Base-by-base conservation (phyloP, 2,888 invertebrate genomes). In the Eupithecia pulchellata region DNA sequence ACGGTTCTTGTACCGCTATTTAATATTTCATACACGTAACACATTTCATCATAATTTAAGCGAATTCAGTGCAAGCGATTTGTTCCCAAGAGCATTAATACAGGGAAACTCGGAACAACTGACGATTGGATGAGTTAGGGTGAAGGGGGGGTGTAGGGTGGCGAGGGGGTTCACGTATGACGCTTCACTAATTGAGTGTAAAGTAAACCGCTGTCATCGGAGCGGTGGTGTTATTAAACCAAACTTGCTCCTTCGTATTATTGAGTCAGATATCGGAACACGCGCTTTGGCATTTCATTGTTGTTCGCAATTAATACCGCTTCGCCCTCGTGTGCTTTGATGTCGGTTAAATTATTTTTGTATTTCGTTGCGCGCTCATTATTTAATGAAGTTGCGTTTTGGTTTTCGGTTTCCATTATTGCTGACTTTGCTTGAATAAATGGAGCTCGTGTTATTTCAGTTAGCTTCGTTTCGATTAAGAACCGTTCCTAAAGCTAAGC, bases 171-270 rank as follows among this genome's bases (percentile, higher is more conserved):
- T 80, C 82, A 82, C 84, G 83, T 86, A 85, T 84, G 84, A 83
- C 79, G 84, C 81, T 82, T 78, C 84, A 82, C 86, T 88, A 88
- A 88, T 88, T 88, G 87, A 88, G 87, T 88, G 88, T 87, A 86
- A 86, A 88, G 84, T 84, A 87, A 87, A 86, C 87, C 87, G 81
- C 84, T 84, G 85, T 85, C 85, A 86, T 84, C 82, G 82, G 83
- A 81, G 81, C 83, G 81, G 81, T 74, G 83, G 80, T 77, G 79
- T 84, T 86, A 86, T 85, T 84, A 86, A 83, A 84, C 81, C 79
- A 78, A 84, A 83, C 84, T 83, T 81, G 79, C 82, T 81, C 81
- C 77, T 79, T 81, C 79, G 82, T 82, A 82, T 82, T 82, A 84
- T 82, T 82, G 80, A 77, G 77, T 69, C 78, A 77, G 77, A 72